phyloP scores from a whole-genome alignment of 2,113 vertebrate species.

The Ptyas mucosa region DNA sequence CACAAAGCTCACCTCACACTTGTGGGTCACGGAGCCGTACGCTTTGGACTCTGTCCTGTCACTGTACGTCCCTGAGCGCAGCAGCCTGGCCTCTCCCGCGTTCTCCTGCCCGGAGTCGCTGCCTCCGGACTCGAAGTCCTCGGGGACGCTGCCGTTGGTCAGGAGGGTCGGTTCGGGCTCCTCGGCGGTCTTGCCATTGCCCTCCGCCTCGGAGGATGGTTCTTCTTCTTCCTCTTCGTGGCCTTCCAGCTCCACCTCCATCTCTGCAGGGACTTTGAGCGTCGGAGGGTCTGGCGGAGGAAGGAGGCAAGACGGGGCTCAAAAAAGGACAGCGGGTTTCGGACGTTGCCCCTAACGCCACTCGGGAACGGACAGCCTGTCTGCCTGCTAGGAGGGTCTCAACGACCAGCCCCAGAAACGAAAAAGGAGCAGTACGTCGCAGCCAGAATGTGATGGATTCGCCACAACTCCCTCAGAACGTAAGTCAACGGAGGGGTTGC shows the following conservation, averaged over 20 bases:
- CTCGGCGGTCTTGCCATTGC: not conserved
- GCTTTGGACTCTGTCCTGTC: slow-evolving; percentile 87
- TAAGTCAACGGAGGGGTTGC: not conserved
- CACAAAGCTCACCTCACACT: slow-evolving; percentile 82
- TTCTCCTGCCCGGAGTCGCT: slow-evolving; percentile 68
- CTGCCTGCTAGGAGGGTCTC: not conserved
- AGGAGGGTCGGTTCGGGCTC: slow-evolving; percentile 42
- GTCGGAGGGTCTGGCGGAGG: not conserved
- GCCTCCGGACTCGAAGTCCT: slow-evolving; percentile 65
- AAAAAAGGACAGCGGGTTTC: not conserved
- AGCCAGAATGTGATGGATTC: not conserved
- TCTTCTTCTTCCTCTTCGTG: slow-evolving; percentile 46
- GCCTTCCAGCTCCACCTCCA: slow-evolving; percentile 55
- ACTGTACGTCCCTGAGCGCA: slow-evolving; percentile 70
- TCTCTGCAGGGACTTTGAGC: slow-evolving; percentile 29
- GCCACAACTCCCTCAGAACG: not conserved
- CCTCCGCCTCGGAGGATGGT: slow-evolving; percentile 28
- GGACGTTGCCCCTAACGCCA: not conserved
- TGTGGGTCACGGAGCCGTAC: slow-evolving; percentile 91
- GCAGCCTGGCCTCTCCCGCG: slow-evolving; percentile 52
- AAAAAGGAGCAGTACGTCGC: not conserved
- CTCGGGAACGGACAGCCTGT: not conserved
- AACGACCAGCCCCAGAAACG: not conserved
- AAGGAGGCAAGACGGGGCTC: not conserved
- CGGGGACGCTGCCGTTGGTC: slow-evolving; percentile 46